phyloP scores from a whole-genome alignment of 2,888 invertebrate species.

The Nebria salina region DNA sequence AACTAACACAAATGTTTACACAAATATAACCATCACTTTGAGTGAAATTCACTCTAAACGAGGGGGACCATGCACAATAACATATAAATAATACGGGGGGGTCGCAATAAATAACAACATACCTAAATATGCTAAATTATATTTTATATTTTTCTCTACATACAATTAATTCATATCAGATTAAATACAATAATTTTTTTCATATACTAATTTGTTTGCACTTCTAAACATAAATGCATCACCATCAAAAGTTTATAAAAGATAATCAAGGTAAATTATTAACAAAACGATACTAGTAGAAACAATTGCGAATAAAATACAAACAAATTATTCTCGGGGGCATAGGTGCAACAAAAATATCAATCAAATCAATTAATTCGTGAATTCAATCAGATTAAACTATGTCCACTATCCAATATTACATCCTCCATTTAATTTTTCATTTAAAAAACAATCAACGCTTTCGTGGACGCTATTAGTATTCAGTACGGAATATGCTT shows the following conservation, averaged over 20 bases:
- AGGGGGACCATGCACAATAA: too few species aligned
- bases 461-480: conserved; percentile 36
- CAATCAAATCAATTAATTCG: neutral
- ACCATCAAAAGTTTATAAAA: conserved; percentile 20
- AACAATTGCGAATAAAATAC: neutral
- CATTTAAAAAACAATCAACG: conserved; percentile 25
- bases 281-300: neutral
- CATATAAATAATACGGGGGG: neutral
- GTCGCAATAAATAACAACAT: neutral
- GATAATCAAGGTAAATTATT: neutral
- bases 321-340: neutral
- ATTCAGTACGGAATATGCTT: conserved; percentile 26
- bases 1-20: too few species aligned
- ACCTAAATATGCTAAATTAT: conserved; percentile 38
- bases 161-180: conserved; percentile 44
- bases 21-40: too few species aligned
- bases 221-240: conserved; percentile 40
- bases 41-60: too few species aligned
- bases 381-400: neutral
- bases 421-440: too few species aligned
- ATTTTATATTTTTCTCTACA: conserved; percentile 45
- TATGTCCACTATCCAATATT: neutral
- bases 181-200: conserved; percentile 38
- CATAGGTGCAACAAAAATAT: conserved; percentile 7
- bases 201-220: conserved; percentile 32